Evolutionary conservation across 2,113 vertebrate species (phyloP), one percentile per base, ranked within the genome.

Genomic region (Danio rerio): DNA sequence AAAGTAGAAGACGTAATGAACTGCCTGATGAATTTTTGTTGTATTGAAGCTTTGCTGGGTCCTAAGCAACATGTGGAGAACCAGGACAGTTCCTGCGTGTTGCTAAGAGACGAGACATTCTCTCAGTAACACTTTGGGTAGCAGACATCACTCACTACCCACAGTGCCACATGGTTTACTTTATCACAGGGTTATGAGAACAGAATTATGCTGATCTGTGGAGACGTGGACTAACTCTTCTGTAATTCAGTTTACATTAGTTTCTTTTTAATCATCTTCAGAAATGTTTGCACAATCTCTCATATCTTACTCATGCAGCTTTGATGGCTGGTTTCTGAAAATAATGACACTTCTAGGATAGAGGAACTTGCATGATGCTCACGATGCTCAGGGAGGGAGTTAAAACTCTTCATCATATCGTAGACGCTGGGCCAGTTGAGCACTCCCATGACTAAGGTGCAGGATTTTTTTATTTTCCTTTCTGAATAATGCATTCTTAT

Each of bases 101-200:
- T 92, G 87, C 92, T 92, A 87, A 93, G 93, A 92, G 94, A 93
- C 2, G 91, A 94, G 88, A 76, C 90, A 42, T 93, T 94, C 87
- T 91, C 92, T 82, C 90, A 91, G 76, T 92, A 88, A 91, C 75
- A 20, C 87, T 56, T 18, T 56, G 31, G 21, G 43, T 9, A 15
- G 6, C 42, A 56, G 62, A 62, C 58, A 42, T 66, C 78, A 58
- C 58, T 59, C 47, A 78, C 70, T 72, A 71, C 80, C 76, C 61
- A 69, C 47, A 50, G 69, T 73, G 52, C 70, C 16, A 5, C 31
- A 56, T 7, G 16, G 71, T 70, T 76, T 56, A 45, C 63, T 62
- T 49, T 31, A 49, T 58, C 52, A 73, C 71, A 7, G 21, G 12
- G 74, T 63, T 40, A 49, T 13, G 18, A 47, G 70, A 76, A 16